phyloP scores from a whole-genome alignment of 2,797 vertebrate genomes.

The Amblyopsis hoosieri region DNA sequence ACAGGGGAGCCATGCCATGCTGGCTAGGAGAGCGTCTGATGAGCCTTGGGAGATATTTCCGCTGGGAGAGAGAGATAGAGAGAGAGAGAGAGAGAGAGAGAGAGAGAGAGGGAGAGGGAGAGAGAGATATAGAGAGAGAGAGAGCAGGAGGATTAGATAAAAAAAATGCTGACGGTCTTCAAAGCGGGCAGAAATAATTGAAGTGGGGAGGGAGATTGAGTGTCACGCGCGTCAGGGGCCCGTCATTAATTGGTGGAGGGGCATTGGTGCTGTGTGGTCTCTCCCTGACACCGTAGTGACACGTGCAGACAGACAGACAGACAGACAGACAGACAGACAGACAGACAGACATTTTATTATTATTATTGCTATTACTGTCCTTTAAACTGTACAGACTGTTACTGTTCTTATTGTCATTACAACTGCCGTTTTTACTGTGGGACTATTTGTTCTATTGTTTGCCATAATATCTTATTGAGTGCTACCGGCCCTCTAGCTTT shows the following conservation, averaged over 20 bases:
- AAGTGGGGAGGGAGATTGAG: slow-evolving; percentile 71
- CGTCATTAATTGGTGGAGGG: slow-evolving; percentile 79
- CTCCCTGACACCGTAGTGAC: slow-evolving; percentile 66
- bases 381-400: too few relatives aligned
- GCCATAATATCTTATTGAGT: too few relatives aligned
- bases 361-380: too few relatives aligned
- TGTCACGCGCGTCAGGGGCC: slow-evolving; percentile 70
- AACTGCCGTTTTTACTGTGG: too few relatives aligned
- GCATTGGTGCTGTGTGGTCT: slow-evolving; percentile 76
- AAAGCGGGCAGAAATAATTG: slow-evolving; percentile 80
- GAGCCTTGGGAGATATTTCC: slow-evolving; percentile 77
- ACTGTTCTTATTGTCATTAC: too few relatives aligned
- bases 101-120: slow-evolving; percentile 29
- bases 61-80: slow-evolving; percentile 70
- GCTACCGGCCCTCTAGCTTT: too few relatives aligned
- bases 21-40: slow-evolving; percentile 72
- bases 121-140: slow-evolving; percentile 1
- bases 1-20: slow-evolving; percentile 72
- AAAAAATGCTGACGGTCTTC: slow-evolving; percentile 79
- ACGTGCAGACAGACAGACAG: slow-evolving; percentile 75
- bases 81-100: slow-evolving; percentile 57
- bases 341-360: too few relatives aligned
- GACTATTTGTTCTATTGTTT: too few relatives aligned
- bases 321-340: slow-evolving; percentile 30
- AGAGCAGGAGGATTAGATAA: slow-evolving; percentile 62